Evolutionary conservation across 2,113 vertebrate species (phyloP).

Genomic region (human): DNA sequence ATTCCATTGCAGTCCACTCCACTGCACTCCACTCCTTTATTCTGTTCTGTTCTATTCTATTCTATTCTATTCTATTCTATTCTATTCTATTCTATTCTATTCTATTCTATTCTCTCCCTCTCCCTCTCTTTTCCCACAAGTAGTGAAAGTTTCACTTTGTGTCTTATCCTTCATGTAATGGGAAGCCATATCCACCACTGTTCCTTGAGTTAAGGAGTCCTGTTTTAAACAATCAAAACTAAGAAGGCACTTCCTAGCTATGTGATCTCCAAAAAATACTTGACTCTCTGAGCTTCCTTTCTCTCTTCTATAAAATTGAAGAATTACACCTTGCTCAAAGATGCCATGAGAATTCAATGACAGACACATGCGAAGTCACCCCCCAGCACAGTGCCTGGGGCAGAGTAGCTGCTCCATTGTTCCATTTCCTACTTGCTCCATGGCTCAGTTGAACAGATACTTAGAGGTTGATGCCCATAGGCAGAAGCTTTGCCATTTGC

Average conservation of each 20-base stretch:
- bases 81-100: no score
- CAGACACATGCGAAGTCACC: accelerated
- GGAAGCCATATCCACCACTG: accelerated
- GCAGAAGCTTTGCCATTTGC: not conserved
- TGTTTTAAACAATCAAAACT: not conserved
- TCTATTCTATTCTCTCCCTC: not conserved
- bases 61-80: no score
- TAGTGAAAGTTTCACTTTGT: not conserved
- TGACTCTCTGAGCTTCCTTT: not conserved
- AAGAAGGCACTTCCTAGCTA: not conserved
- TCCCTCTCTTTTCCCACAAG: not conserved
- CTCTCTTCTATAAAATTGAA: not conserved
- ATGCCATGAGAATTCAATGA: not conserved
- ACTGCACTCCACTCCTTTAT: no score
- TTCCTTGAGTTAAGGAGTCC: not conserved
- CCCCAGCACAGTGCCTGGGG: accelerated
- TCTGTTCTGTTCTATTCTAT: no score
- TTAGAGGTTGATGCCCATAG: accelerated
- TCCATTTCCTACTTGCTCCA: accelerated
- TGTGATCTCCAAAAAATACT: not conserved
- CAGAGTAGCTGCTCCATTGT: accelerated
- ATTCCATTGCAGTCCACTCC: no score
- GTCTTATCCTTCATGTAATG: not conserved
- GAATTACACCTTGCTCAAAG: not conserved
- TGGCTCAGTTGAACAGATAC: not conserved